phyloP scores from a whole-genome alignment of 1,140 invertebrate genomes.

The Heliconius himera region DNA sequence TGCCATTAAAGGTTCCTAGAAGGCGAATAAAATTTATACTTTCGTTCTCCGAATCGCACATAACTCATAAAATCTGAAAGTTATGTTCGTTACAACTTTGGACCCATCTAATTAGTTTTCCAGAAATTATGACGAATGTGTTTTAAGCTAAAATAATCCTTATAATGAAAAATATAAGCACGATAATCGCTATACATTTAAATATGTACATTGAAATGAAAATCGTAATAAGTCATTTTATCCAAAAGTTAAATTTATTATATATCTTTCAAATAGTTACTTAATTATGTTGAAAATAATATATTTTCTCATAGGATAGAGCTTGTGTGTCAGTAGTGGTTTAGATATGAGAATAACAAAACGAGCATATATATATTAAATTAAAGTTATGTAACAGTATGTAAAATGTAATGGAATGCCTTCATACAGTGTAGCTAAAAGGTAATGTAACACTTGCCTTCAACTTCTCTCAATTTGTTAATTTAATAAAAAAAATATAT shows the following conservation, averaged over 20 bases:
- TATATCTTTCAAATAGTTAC: slow-evolving; percentile 4
- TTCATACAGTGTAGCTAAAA: too few relatives aligned
- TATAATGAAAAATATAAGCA: background rate
- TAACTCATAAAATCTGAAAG: slow-evolving; percentile 56
- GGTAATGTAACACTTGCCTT: too few relatives aligned
- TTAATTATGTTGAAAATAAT: background rate
- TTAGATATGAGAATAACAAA: too few relatives aligned
- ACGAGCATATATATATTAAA: too few relatives aligned
- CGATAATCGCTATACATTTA: slow-evolving; percentile 13
- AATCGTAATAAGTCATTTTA: slow-evolving; percentile 31
- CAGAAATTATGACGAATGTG: slow-evolving; percentile 32
- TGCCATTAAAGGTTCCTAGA: slow-evolving; percentile 42
- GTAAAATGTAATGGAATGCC: too few relatives aligned
- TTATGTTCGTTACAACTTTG: slow-evolving; percentile 45
- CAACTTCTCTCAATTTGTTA: too few relatives aligned
- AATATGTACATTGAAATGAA: slow-evolving; percentile 20
- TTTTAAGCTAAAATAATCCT: slow-evolving; percentile 13
- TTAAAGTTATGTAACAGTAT: too few relatives aligned
- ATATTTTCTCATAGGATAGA: background rate
- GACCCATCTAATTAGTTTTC: slow-evolving; percentile 54
- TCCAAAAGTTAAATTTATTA: slow-evolving; percentile 8
- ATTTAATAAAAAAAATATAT: too few relatives aligned
- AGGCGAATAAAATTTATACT: slow-evolving; percentile 42
- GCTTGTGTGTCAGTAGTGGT: too few relatives aligned
- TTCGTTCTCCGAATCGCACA: slow-evolving; percentile 50